phyloP scores from a whole-genome alignment of 2,888 invertebrate species.

The Marronus borbonicus region DNA sequence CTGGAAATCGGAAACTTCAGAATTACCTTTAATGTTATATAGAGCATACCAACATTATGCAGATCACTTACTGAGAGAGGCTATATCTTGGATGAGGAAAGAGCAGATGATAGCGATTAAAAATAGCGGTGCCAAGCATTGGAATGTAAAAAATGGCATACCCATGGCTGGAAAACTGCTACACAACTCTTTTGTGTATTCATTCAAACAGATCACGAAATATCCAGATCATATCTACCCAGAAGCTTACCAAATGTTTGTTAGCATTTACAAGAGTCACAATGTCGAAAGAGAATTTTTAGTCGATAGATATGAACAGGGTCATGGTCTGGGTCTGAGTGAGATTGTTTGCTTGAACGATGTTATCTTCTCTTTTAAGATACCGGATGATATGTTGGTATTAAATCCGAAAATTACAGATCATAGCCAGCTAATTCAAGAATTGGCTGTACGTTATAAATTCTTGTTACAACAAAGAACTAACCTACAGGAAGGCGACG shows the following conservation, averaged over 20 bases:
- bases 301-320: conserved; percentile 63
- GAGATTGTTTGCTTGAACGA: conserved; percentile 67
- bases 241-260: conserved; percentile 63
- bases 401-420: conserved; percentile 72
- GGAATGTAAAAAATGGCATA: conserved; percentile 58
- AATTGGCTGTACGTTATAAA: conserved; percentile 68
- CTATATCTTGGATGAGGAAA: conserved; percentile 74
- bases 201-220: conserved; percentile 64
- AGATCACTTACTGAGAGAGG: conserved; percentile 75
- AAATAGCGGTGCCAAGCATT: conserved; percentile 59
- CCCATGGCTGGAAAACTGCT: conserved; percentile 55
- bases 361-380: conserved; percentile 69
- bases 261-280: conserved; percentile 54
- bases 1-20: conserved; percentile 75
- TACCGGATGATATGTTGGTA: conserved; percentile 74
- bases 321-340: conserved; percentile 71
- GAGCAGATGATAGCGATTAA: conserved; percentile 76
- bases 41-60: conserved; percentile 82
- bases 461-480: conserved; percentile 59
- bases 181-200: conserved; percentile 61
- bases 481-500: conserved; percentile 32
- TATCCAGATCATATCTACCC: conserved; percentile 71
- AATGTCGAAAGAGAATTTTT: conserved; percentile 33
- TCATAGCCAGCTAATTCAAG: conserved; percentile 69
- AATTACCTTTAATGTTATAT: conserved; percentile 79